Evolutionary conservation across 1,140 invertebrate species (phyloP).

Genomic region (Drusus annulatus): DNA sequence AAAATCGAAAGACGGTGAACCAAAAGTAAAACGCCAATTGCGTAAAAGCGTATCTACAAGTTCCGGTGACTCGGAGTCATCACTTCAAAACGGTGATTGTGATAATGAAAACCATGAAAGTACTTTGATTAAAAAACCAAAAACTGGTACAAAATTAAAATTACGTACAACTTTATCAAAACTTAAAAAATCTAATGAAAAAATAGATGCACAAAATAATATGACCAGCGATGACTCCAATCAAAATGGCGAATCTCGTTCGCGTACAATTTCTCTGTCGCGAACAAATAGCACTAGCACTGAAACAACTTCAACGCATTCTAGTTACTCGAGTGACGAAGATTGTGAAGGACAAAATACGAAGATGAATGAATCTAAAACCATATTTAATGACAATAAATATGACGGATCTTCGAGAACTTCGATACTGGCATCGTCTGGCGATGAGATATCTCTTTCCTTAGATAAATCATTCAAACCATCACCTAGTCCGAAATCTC

Average conservation of each 20-base stretch:
- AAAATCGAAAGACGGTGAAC: constrained; percentile 62
- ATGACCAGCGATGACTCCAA: constrained; percentile 33
- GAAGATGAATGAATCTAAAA: constrained; percentile 59
- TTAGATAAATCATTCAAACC: constrained; percentile 73
- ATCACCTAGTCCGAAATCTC: constrained; percentile 67
- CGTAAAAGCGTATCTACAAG: constrained; percentile 71
- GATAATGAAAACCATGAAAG: constrained; percentile 20
- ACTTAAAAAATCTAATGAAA: constrained; percentile 57
- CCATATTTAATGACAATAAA: constrained; percentile 55
- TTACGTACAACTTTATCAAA: constrained; percentile 60
- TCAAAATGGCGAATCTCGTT: constrained; percentile 57
- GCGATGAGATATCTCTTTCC: constrained; percentile 73
- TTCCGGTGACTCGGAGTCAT: constrained; percentile 70
- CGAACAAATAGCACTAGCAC: constrained; percentile 68
- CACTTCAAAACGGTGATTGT: constrained; percentile 41
- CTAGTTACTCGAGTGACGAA: constrained; percentile 68
- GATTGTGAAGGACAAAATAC: constrained; percentile 62
- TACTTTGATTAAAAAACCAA: constrained; percentile 55
- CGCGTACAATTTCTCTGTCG: constrained; percentile 61
- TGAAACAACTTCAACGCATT: constrained; percentile 67
- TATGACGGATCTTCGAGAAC: constrained; percentile 66
- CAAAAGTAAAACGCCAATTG: constrained; percentile 60
- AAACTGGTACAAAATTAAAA: constrained; percentile 58
- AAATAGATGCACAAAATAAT: constrained; percentile 21
- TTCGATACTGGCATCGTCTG: constrained; percentile 70